Conservation (phyloP, 2,797 vertebrate species). For the Halcyon badia region DNA sequence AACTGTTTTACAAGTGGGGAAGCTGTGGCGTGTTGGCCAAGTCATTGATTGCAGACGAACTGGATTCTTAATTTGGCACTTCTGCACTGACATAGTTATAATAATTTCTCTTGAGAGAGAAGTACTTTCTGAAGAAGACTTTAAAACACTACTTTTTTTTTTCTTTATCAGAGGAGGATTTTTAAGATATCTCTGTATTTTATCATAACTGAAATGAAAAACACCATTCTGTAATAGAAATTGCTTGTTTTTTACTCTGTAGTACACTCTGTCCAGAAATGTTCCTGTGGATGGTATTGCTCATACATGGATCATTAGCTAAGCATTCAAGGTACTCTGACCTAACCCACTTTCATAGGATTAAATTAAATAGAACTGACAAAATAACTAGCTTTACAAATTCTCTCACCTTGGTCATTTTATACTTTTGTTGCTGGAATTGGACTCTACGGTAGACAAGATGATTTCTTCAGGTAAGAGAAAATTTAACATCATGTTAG, state of each 20-base stretch:
- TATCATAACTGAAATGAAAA: slow-evolving; percentile 8
- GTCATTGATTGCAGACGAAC: neutral
- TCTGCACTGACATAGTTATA: neutral
- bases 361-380: slow-evolving; percentile 20
- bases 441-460: neutral
- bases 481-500: neutral
- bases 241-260: neutral
- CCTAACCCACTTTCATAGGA: neutral
- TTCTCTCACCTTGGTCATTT: neutral
- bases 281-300: neutral
- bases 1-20: neutral
- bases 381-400: slow-evolving; percentile 16
- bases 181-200: neutral
- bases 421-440: slow-evolving; percentile 11
- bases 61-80: neutral
- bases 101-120: neutral
- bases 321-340: neutral
- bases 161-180: neutral
- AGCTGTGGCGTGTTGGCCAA: neutral
- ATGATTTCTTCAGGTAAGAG: neutral
- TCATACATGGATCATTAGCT: neutral
- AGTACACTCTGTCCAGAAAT: neutral
- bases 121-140: neutral
- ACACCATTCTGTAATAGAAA: neutral
- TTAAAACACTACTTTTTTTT: neutral